Conservation (phyloP, 1,140 invertebrate species). For the Heliconius congener region DNA sequence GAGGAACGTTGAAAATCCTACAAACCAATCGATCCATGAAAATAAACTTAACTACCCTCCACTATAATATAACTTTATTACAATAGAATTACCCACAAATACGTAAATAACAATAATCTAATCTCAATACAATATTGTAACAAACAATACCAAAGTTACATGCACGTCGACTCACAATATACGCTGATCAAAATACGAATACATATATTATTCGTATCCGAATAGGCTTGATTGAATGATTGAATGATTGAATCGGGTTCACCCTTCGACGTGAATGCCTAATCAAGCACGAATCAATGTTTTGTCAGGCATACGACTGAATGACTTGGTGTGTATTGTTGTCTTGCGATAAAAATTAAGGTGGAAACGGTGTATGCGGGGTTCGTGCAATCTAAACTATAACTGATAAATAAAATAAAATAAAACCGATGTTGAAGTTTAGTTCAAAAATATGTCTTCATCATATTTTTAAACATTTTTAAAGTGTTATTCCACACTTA, state of each 20-base stretch:
- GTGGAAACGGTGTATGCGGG: background rate
- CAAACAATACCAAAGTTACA: slow-evolving; percentile 13
- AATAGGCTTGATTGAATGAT: slow-evolving; percentile 47
- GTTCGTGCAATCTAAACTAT: background rate
- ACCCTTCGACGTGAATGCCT: slow-evolving; percentile 49
- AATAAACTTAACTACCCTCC: background rate
- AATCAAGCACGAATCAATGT: slow-evolving; percentile 53
- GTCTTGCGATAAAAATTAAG: background rate
- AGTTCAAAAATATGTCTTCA: no score
- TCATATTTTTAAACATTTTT: no score
- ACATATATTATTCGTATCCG: slow-evolving; percentile 28
- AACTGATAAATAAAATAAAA: background rate
- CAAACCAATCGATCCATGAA: background rate
- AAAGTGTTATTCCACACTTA: no score
- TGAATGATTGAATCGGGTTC: slow-evolving; percentile 45
- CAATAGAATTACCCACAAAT: background rate
- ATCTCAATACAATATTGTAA: background rate
- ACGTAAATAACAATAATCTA: background rate
- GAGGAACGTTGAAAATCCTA: background rate
- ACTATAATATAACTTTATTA: background rate
- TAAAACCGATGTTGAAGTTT: no score
- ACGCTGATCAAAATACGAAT: slow-evolving; percentile 31
- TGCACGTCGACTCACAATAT: slow-evolving; percentile 16
- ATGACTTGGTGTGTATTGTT: slow-evolving; percentile 32
- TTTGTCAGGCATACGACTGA: slow-evolving; percentile 54